These are phyloP conservation scores for Monodelphis domestica DNA, from an alignment of 2,797 vertebrate genomes.

Conservation along the genomic window DNA sequence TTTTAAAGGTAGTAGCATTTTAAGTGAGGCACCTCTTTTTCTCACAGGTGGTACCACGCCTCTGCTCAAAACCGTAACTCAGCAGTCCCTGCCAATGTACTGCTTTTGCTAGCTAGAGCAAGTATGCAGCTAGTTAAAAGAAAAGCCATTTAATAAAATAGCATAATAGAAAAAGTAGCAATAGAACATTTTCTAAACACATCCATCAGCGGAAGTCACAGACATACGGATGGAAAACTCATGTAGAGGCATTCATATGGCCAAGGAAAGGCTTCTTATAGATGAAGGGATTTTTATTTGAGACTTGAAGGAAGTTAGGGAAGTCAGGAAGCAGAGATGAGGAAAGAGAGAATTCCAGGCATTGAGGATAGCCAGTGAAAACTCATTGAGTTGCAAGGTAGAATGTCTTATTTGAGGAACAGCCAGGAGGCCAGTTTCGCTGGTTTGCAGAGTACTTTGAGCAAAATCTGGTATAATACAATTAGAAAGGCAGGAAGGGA, in stretches of 20 bases:
- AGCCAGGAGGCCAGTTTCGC: neutral
- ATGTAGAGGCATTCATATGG: neutral
- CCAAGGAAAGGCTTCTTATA: no score
- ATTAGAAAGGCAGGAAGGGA: neutral
- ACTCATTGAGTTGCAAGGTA: neutral
- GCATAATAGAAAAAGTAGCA: neutral
- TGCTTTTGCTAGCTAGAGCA: neutral
- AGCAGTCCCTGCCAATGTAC: neutral
- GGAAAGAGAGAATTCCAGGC: neutral
- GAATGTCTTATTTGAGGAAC: neutral
- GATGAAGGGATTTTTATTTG: no score
- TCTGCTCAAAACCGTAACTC: neutral
- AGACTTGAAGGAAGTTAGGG: no score
- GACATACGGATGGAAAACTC: neutral
- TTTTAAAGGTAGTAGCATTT: neutral
- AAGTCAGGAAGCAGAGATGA: neutral
- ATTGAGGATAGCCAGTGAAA: neutral
- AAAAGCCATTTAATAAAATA: neutral
- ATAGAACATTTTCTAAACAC: neutral
- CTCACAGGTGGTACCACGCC: neutral
- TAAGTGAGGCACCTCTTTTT: neutral
- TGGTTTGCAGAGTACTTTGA: neutral
- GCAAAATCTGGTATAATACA: neutral
- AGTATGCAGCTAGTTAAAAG: neutral
- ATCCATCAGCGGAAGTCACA: neutral